Conservation (phyloP, 2,888 invertebrate genomes). For the Incurvaria masculella region DNA sequence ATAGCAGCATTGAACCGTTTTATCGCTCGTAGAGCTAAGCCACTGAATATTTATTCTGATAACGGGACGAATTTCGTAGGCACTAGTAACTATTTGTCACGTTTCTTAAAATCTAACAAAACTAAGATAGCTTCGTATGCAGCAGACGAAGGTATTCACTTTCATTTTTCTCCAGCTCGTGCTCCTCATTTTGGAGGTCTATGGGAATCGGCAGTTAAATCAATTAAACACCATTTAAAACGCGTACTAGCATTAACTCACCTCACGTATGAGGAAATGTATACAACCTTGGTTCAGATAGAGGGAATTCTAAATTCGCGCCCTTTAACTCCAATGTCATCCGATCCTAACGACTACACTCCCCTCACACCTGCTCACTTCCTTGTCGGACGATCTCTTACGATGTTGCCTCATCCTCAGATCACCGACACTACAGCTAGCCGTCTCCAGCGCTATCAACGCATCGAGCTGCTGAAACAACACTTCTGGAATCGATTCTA, state of each 20-base stretch:
- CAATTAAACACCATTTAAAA: conserved; percentile 9
- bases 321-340: conserved; percentile 5
- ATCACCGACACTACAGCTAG: conserved; percentile 6
- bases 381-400: conserved; percentile 12
- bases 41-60: conserved; percentile 14
- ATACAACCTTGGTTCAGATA: conserved; percentile 12
- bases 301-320: conserved; percentile 7
- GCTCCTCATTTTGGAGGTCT: conserved; percentile 10
- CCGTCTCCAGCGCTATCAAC: conserved; percentile 8
- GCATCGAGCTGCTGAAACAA: conserved; percentile 10
- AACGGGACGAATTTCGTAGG: conserved; percentile 17
- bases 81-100: conserved; percentile 9
- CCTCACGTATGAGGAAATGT: conserved; percentile 12
- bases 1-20: conserved; percentile 14
- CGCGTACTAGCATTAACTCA: conserved; percentile 9
- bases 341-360: conserved; percentile 9
- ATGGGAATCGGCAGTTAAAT: conserved; percentile 10
- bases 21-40: conserved; percentile 9
- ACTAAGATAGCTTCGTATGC: neutral
- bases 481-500: conserved; percentile 12
- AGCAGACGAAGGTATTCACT: conserved; percentile 5
- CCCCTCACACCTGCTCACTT: conserved; percentile 11
- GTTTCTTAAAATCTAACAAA: conserved; percentile 1
- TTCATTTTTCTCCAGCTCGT: conserved; percentile 7
- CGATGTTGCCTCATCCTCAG: conserved; percentile 12